Evolutionary conservation across 2,888 invertebrate species (phyloP), one percentile per base, ranked within the genome.

Genomic region (Yponomeuta plumbellus): DNA sequence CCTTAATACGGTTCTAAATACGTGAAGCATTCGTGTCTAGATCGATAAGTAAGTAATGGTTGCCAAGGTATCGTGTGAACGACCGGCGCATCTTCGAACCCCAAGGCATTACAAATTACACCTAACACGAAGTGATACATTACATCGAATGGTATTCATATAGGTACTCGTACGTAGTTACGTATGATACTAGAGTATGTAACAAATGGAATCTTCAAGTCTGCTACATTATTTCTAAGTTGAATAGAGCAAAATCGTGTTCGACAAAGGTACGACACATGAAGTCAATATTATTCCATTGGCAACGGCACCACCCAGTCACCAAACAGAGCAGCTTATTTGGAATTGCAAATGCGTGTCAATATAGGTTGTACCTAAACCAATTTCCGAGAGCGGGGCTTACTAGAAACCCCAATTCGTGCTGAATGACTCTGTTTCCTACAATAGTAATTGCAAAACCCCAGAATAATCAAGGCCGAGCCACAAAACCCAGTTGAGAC

Each of bases 361-460:
- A 52, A 52, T 52, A 52, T 52, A 52, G 17, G 44, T 52, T 52
- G 44, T 68, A 17, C 21, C 52, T 56, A 61, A 67, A 67, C 21
- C 65, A 65, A 56, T 71, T 68, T 68, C 67, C 72, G 71, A 67
- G 68, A 64, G 44, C 66, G 44, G 59, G n/a, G 59, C 59, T 59
- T 59, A 59, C 59, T 1, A 52, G 44, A 59, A 63, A 52, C 63
- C 63, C 63, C 44, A 63, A 63, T 44, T 21, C 44, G 11, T 44
- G 44, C n/a, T 63, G 67, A 73, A 66, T 71, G 70, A 70, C 69
- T 72, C 66, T 70, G 69, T 70, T 66, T 72, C 71, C 69, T 70
- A 73, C 75, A 75, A 75, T 72, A 70, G 76, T 70, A 76, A 75
- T 77, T 75, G 76, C 68, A 73, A 73, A 74, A 77, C 78, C 76